Evolutionary conservation across 1,140 invertebrate species (phyloP), one percentile per base, ranked within the genome.

Genomic region (Drosophila navojoa): DNA sequence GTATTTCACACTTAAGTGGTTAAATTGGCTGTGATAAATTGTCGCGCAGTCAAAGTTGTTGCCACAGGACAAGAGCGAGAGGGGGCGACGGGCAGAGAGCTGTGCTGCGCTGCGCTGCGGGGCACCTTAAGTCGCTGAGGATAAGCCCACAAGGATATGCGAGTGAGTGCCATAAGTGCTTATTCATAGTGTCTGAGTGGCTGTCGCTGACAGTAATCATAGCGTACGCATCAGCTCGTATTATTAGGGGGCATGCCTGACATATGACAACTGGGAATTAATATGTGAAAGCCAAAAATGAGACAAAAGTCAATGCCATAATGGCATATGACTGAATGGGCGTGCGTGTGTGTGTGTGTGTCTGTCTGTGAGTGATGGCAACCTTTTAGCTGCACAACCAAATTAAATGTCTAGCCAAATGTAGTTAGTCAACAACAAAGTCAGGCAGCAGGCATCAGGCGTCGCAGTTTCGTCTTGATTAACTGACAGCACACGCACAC

Each of bases 21-120:
- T 87, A 87, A 87, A 87, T 87, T 89, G 84, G 79, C 79, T 82
- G 84, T 87, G 84, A 87, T 87, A 89, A 87, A 87, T 87, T 89
- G 84, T 87, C 77, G 80, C 72, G 66, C 79, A 71, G 76, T 87
- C 76, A 89, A 82, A 89, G 84, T 82, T 77, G 73, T 64, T 89
- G 79, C 68, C 75, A 61, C 62, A 71, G 61, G 11, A 58, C 49
- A 72, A 45, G n/a, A 11, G 35, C 6, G 35, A 45, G 42, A 7
- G 32, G 3, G 19, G 19, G 19, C 19, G 19, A 22, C 19, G 3
- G 19, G 19, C 19, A 10, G 32, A 35, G 32, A 35, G 32, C 32
- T 27, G 47, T 68, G 45, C 78, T 69, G 76, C 69, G 1, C 35
- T 27, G 47, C 71, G 45, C 78, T 69, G 76, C 69, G 84, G 84